These are phyloP conservation scores for Drosophila ohnishii DNA, from an alignment of 1,140 invertebrate genomes.

Conservation along the genomic window DNA sequence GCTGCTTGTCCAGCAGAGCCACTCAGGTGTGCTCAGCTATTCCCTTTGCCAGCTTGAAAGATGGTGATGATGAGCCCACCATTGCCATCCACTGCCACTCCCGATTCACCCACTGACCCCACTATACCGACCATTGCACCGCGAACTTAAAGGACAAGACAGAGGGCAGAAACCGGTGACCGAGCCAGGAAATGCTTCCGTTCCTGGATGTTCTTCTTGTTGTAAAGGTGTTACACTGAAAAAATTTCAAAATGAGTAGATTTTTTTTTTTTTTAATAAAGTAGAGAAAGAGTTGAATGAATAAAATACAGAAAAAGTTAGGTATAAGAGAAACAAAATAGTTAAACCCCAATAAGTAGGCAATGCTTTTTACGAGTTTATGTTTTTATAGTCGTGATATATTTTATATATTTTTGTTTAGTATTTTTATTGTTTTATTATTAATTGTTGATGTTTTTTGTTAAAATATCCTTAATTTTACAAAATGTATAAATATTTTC, in stretches of 20 bases:
- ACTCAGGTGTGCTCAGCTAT: constrained; percentile 43
- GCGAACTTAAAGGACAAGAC: constrained; percentile 16
- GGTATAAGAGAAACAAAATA: background rate
- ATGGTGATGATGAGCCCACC: constrained; percentile 29
- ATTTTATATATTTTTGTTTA: background rate
- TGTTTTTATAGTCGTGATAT: fast-evolving
- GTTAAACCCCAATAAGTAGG: background rate
- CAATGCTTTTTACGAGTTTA: background rate
- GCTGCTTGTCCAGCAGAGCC: constrained; percentile 14
- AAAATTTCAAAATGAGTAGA: too few relatives aligned
- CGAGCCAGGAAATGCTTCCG: constrained; percentile 17
- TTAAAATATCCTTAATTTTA: background rate
- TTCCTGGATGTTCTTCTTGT: background rate
- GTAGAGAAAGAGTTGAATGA: background rate
- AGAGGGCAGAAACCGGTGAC: constrained; percentile 20
- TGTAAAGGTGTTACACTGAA: background rate
- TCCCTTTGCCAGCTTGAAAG: constrained; percentile 30
- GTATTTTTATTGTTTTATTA: too few relatives aligned
- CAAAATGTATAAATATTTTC: background rate
- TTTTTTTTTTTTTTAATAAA: too few relatives aligned
- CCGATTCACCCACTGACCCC: constrained; percentile 8
- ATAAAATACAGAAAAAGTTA: background rate
- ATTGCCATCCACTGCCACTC: background rate
- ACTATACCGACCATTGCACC: constrained; percentile 44
- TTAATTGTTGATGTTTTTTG: background rate